Evolutionary conservation across 2,888 invertebrate genomes (phyloP), one percentile per base, ranked within the genome.

Genomic region (Spodoptera littoralis): DNA sequence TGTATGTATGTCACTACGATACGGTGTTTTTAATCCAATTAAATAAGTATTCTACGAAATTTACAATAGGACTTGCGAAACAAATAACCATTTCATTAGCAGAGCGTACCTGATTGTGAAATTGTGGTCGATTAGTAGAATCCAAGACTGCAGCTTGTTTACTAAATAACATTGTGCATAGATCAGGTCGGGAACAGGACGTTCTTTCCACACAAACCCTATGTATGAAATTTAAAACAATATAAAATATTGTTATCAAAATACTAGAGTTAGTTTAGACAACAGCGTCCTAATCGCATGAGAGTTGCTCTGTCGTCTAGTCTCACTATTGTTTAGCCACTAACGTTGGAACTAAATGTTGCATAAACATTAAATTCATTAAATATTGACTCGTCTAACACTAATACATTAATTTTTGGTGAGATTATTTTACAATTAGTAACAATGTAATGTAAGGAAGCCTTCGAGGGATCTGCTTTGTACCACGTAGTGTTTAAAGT

Each of bases 281-380:
- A 87, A 87, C 84, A 86, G 66, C 70, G 64, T 42, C 83, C 84
- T 88, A 86, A 83, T 81, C 82, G 76, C 80, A 80, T 82, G 84
- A 71, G 84, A 85, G 61, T 57, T 53, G 42, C n/a, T 43, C 44
- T 48, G 36, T 27, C 60, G 36, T 50, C 72, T 73, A 76, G 62
- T 89, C 89, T 71, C 89, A 90, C 88, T 60, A 88, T 88, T 89
- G 89, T 89, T 78, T 81, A 82, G 77, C 49, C 36, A 43, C 52
- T 51, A 50, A 44, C 58, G 56, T 68, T 61, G 47, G 60, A 36
- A 51, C 63, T 36, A 65, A 67, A 60, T 64, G 72, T 77, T 65
- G 57, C 66, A 69, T 77, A 69, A 79, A 81, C 79, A 80, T 74
- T 68, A 13, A 50, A 59, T 61, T 60, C 50, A n/a, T 70, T 56